Base-by-base conservation (phyloP, 2,888 invertebrate species). In the Idaea aversata region DNA sequence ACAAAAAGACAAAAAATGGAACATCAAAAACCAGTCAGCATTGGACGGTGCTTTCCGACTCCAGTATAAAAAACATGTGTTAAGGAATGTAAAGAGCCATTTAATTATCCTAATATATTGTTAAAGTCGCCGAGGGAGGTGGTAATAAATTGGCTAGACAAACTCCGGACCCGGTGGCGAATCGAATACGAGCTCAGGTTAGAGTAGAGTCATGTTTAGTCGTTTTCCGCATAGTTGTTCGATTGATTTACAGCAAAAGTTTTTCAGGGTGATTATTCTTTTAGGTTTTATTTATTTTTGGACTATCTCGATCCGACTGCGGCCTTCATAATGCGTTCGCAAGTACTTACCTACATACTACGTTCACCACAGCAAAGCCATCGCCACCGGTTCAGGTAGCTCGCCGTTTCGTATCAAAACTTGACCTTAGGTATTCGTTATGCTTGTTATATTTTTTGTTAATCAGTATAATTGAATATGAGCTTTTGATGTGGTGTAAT, bases 21-120 rank as follows among this genome's bases (percentile, higher is more conserved):
- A 85, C 87, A 87, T 87, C 86, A 84, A 87, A 89, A 91, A 89
- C 90, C 89, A 91, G 92, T 89, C 91, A 88, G 88, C 84, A 91
- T 91, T 91, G 91, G 91, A 88, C 90, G 91, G 88, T 86, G 85
- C 87, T 86, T 90, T 90, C 88, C 86, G 87, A 88, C 88, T 88
- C 77, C 83, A 86, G 86, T 82, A 80, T 92, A 93, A 90, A 93
- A 93, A 90, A 85, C 84, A 91, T 84, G 91, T 91, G 91, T 92
- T 91, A 91, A 90, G 90, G 93, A 93, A 93, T 93, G 91, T 90
- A 93, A 93, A 88, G 90, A 91, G 91, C 91, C 90, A 87, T 92
- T 93, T 93, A 93, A 93, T 93, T 93, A 93, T 91, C 91, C 86
- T 93, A 91, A 93, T 92, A 91, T 92, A 92, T 92, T 91, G 91